Base-by-base conservation (phyloP, 2,888 invertebrate species). In the Chymomyza fuscimana region DNA sequence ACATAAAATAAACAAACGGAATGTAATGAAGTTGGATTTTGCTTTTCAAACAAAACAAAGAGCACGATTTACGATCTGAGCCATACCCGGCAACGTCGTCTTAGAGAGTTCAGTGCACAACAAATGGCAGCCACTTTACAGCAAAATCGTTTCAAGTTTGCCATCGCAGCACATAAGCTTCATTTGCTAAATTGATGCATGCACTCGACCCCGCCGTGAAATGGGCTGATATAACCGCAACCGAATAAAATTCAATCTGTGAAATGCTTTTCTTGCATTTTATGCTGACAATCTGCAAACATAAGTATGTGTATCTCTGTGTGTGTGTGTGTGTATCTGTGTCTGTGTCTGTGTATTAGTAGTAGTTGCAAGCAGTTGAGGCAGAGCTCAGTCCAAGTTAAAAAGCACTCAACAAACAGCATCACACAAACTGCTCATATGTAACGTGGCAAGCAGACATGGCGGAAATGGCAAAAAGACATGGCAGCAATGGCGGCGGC, bases 171-270 rank as follows among this genome's bases (percentile, higher is more conserved):
- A 69, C 67, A 77, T 67, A 74, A 86, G 83, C 81, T 82, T 80
- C 73, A 82, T 82, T 81, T 77, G 72, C 69, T 80, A 87, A 82
- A 82, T 82, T 78, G 86, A 80, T 76, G 80, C 70, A 82, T 77
- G 70, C 72, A 80, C 76, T 74, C 67, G 63, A 70, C 63, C 70
- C 63, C 50, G 15, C 63, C 58, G 77, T 63, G 72, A 72, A 86
- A 81, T 83, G 74, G 40, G 73, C 54, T 70, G 74, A 82, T 79
- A 82, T 69, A 84, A 77, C 81, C 81, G 72, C 83, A 87, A 73
- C 76, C 79, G 75, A 82, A 87, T 87, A 78, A 85, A 86, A 87
- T 81, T 86, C 80, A 88, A 87, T 86, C 82, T 81, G 76, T 75
- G 78, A 77, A 81, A 84, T 82, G 78, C 77, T 83, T 75, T 74